A percentile compares a stretch with the other conserved stretches of the same genome.
These are phyloP conservation scores for Iguana delicatissima DNA, from an alignment of 2,797 vertebrate genomes.

Conservation along the genomic window DNA sequence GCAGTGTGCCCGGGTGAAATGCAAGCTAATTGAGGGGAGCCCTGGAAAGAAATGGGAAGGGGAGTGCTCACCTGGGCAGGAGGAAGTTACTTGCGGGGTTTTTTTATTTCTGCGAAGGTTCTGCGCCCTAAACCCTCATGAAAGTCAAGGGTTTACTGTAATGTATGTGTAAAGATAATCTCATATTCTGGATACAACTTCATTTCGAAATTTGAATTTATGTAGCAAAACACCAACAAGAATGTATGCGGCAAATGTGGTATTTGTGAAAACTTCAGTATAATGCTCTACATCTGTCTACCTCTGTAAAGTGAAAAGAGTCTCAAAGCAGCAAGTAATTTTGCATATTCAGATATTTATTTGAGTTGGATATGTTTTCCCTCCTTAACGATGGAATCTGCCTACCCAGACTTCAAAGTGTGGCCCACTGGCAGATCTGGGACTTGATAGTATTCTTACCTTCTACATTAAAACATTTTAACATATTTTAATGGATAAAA, in stretches of 20 bases:
- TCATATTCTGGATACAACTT: no score
- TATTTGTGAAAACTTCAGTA: not conserved
- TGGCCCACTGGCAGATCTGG: no score
- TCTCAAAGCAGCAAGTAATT: not conserved
- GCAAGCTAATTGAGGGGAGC: no score
- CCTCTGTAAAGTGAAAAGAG: not conserved
- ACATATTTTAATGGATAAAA: not conserved
- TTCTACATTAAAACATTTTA: not conserved
- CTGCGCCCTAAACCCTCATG: no score
- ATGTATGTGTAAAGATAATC: not conserved
- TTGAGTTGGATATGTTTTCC: not conserved
- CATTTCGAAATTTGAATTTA: not conserved
- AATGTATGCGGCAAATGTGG: not conserved
- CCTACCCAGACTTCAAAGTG: not conserved
- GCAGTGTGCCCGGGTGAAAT: no score
- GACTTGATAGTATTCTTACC: no score
- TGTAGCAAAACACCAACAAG: not conserved
- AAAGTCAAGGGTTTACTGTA: no score
- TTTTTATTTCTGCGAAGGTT: no score
- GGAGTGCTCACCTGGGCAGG: no score
- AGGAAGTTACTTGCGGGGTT: no score
- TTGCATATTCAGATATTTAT: not conserved
- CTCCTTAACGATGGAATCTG: not conserved
- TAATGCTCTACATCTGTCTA: not conserved
- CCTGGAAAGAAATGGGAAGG: no score